Base-by-base conservation (phyloP, 2,113 vertebrate genomes). In the Apteryx owenii region DNA sequence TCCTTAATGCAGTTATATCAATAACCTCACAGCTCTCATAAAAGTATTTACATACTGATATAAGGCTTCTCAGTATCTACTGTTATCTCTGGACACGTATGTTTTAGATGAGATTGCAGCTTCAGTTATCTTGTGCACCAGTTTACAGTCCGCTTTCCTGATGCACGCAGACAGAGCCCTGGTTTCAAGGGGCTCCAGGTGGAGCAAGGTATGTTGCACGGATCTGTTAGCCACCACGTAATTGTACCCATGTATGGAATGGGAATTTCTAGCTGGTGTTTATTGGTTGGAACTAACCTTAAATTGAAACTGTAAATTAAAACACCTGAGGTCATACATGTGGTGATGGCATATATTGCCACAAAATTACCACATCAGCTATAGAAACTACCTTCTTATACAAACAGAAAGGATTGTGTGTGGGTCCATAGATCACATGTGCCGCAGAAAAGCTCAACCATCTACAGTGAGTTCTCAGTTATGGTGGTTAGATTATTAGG, bases 281-380 rank as follows among this genome's bases (percentile, higher is more conserved):
- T 91, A 69, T 79, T 87, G 56, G 26, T 28, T 1, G 0, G 60
- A 68, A 50, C 20, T 90, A 90, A 60, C 31, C 69, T 92, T 56
- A 51, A n/a, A 40, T 8, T 78, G 61, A 86, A 97, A 79, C 72
- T 2, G 53, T 9, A 25, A 79, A 44, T 86, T 94, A 46, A 90
- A 94, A 48, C 40, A 81, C 31, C 72, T 68, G 79, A 90, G 72
- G 76, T 92, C 4, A 5, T 88, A 17, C 44, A 88, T 88, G 80
- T 28, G 64, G 81, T 65, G 58, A 76, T 33, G 25, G 33, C 26
- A 9, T 33, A 22, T 75, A 10, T 85, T 89, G 22, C 81, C 46
- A 64, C 46, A 51, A 22, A 70, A 18, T 85, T 85, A 16, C 84
- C 46, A 60, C 50, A 48, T 80, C 58, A 95, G 38, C 53, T 78